Evolutionary conservation across 2,888 invertebrate species (phyloP).

Genomic region (Danaus chrysippus): DNA sequence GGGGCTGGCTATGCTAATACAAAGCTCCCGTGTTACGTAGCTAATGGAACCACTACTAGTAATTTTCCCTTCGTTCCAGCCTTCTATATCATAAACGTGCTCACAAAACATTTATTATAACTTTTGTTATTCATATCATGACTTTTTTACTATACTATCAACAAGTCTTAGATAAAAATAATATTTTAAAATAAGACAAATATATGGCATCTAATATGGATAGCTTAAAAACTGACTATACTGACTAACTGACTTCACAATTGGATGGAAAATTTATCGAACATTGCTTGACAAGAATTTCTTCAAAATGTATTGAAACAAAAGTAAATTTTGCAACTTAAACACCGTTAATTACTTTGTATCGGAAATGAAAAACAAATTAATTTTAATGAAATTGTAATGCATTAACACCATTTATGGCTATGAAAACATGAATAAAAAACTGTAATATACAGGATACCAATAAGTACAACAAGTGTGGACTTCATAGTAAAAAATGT

Average conservation of each 20-base stretch:
- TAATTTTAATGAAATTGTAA: conserved; percentile 11
- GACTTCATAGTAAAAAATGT: too few species aligned
- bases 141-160: not conserved
- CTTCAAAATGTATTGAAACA: too few species aligned
- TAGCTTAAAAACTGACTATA: too few species aligned
- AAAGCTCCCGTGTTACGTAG: conserved; percentile 33
- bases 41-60: conserved; percentile 62
- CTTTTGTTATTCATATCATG: not conserved
- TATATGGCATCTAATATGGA: too few species aligned
- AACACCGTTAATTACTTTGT: conserved; percentile 14
- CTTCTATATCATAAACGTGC: conserved; percentile 43
- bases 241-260: conserved; percentile 6
- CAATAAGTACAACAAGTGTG: too few species aligned
- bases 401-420: conserved; percentile 8
- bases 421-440: conserved; percentile 11
- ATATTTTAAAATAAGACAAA: too few species aligned
- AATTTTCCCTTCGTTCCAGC: conserved; percentile 62
- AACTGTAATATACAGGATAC: conserved; percentile 14
- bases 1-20: conserved; percentile 26
- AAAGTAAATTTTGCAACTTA: conserved; percentile 11
- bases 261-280: conserved; percentile 20
- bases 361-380: not conserved
- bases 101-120: not conserved
- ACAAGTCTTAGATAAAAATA: too few species aligned
- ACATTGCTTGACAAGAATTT: conserved; percentile 7